phyloP scores from a whole-genome alignment of 2,113 vertebrate species.

The Empidonax traillii region DNA sequence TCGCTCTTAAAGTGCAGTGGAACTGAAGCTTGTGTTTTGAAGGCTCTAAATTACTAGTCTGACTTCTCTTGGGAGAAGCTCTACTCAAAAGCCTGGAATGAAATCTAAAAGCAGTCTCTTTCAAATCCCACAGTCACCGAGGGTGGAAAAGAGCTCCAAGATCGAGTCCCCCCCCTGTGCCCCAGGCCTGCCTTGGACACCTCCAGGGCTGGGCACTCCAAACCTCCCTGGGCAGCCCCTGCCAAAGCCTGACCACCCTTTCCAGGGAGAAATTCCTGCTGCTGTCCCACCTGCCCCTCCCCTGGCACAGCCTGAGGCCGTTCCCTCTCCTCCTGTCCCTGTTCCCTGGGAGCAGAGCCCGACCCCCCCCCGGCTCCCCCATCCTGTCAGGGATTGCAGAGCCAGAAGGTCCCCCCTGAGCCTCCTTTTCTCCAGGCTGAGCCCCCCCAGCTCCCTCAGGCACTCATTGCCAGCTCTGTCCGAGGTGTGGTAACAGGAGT shows the following conservation, averaged over 20 bases:
- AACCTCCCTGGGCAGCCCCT: neutral
- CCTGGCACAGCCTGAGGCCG: neutral
- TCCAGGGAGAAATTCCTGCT: neutral
- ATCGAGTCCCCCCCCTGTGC: fast-evolving
- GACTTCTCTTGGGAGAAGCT: neutral
- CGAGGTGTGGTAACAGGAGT: neutral
- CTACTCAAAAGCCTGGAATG: neutral
- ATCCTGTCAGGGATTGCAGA: neutral
- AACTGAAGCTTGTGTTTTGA: neutral
- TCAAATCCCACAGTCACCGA: neutral
- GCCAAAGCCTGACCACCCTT: fast-evolving
- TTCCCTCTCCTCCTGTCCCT: neutral
- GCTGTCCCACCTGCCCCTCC: fast-evolving
- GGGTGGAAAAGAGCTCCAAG: neutral
- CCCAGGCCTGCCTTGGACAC: fast-evolving
- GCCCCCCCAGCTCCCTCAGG: neutral
- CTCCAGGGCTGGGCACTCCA: neutral
- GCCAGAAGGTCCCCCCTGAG: neutral
- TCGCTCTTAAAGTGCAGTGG: neutral
- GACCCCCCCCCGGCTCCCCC: neutral
- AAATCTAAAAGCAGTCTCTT: neutral
- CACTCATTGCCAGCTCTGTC: neutral
- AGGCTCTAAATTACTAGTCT: neutral
- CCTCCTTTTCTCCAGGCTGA: neutral
- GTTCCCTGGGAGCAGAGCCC: neutral